phyloP scores from a whole-genome alignment of 2,113 vertebrate genomes.

The Orientallactaga bullata region DNA sequence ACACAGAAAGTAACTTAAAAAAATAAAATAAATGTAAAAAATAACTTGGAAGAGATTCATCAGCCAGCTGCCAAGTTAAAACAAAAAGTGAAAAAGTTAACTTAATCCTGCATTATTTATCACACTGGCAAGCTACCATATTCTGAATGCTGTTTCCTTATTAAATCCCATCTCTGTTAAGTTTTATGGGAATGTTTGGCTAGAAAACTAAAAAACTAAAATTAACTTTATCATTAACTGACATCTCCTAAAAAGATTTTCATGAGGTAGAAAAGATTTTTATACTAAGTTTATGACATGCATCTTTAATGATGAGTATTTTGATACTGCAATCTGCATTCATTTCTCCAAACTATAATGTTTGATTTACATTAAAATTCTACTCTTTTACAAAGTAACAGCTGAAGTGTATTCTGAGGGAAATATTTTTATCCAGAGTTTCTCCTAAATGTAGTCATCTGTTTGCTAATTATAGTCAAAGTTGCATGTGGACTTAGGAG shows the following conservation, averaged over 20 bases:
- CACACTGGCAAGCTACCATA: not conserved
- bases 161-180: conserved; percentile 6
- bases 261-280: not conserved
- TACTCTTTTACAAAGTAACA: conserved; percentile 65
- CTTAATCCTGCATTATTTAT: not conserved
- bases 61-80: not conserved
- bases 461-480: conserved; percentile 58
- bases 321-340: conserved; percentile 55
- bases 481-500: not conserved
- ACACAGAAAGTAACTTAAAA: too few relatives aligned
- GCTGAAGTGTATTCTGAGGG: not conserved
- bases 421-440: conserved; percentile 48
- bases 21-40: too few relatives aligned
- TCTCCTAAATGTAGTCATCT: conserved; percentile 57
- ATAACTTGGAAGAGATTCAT: not conserved
- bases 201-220: conserved; percentile 56
- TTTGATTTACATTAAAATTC: conserved; percentile 70
- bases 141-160: not conserved
- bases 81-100: not conserved
- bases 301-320: not conserved
- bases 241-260: conserved; percentile 44
- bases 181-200: conserved; percentile 40
- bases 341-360: conserved; percentile 54
- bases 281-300: not conserved
- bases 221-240: not conserved